Conservation (phyloP, 2,113 vertebrate species). For the Gymnarchus niloticus region DNA sequence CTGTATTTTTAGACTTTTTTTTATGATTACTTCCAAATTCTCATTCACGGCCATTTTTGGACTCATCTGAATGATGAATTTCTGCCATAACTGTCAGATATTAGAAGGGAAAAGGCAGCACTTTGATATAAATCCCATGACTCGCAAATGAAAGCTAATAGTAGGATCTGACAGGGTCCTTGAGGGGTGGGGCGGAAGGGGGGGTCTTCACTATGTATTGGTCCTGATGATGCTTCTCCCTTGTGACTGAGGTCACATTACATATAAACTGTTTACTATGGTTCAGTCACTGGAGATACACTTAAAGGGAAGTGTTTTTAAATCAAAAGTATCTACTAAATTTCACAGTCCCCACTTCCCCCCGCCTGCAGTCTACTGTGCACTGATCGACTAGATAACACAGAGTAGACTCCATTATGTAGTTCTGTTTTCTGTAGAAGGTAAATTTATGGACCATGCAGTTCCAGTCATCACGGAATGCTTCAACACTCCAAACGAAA, state of each 20-base stretch:
- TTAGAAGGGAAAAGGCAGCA: not conserved
- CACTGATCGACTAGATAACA: not conserved
- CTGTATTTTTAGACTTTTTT: conserved; percentile 11
- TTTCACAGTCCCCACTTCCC: not conserved
- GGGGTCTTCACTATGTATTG: not conserved
- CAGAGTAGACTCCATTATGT: not conserved
- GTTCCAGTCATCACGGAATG: not conserved
- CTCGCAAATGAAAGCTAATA: conserved; percentile 9
- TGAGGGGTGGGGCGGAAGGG: not conserved
- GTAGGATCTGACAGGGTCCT: not conserved
- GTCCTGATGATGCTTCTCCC: not conserved
- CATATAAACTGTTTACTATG: not conserved
- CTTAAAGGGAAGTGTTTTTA: not conserved
- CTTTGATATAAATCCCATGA: conserved; percentile 12
- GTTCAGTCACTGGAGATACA: not conserved
- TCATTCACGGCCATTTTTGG: conserved; percentile 12
- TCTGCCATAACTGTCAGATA: conserved; percentile 10
- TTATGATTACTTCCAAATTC: conserved; percentile 1
- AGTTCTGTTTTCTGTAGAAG: not conserved
- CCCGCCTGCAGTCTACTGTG: not conserved
- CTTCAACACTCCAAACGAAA: not conserved
- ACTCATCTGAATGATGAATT: conserved; percentile 14
- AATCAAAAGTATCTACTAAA: not conserved
- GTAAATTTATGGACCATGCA: not conserved
- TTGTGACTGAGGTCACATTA: not conserved